Percentiles rank a stretch among this genome's conserved stretches.
phyloP scores from a whole-genome alignment of 1,140 invertebrate genomes.

The Branchinecta lynchi region DNA sequence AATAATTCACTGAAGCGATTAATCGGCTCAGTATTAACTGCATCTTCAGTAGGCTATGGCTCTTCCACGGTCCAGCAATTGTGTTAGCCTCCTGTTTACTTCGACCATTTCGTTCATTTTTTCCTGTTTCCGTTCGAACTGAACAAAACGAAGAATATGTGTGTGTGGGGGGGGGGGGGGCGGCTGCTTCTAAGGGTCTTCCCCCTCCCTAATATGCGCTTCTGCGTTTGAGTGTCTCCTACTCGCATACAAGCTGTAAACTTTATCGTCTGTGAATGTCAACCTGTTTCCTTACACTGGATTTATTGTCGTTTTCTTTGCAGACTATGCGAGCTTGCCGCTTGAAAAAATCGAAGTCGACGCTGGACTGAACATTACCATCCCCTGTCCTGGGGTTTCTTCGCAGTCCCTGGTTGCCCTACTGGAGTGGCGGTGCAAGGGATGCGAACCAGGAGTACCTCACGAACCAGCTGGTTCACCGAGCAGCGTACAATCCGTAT shows the following conservation, averaged over 20 bases:
- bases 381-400: slow-evolving; percentile 46
- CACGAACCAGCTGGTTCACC: neutral
- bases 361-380: slow-evolving; percentile 45
- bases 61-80: no score
- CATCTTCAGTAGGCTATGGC: no score
- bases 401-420: slow-evolving; percentile 42
- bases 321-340: slow-evolving; percentile 38
- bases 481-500: neutral
- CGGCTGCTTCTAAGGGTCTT: neutral
- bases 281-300: no score
- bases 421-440: slow-evolving; percentile 43
- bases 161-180: neutral
- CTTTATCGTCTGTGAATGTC: no score
- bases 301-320: slow-evolving; percentile 13
- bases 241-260: no score
- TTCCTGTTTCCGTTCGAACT: no score
- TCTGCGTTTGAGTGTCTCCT: neutral
- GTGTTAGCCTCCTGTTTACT: no score
- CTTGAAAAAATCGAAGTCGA: slow-evolving; percentile 40
- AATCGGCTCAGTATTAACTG: no score
- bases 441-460: slow-evolving; percentile 22
- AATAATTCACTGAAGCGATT: no score
- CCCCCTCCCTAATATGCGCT: neutral
- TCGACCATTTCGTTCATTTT: no score
- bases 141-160: no score